A percentile compares a stretch with the other conserved stretches of the same genome.
Evolutionary conservation across 2,888 invertebrate species (phyloP).

Genomic region (Neocrepidodera transversa): DNA sequence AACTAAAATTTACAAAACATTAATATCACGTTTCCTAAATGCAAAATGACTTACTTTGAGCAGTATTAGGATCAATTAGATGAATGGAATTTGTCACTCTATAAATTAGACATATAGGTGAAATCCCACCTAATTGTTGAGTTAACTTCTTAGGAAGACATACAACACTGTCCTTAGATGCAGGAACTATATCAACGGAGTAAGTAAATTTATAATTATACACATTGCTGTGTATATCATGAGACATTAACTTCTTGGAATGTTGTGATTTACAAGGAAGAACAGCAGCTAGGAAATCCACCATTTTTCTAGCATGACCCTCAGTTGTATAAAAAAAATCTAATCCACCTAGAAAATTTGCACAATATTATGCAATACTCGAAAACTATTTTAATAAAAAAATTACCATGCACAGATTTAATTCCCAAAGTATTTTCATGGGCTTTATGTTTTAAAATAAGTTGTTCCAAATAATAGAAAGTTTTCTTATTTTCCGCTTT

Average conservation of each 20-base stretch:
- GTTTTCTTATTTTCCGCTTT: slow-evolving; percentile 94
- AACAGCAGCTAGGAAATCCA: slow-evolving; percentile 88
- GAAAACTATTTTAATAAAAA: not conserved
- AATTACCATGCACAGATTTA: slow-evolving; percentile 58
- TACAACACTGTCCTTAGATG: slow-evolving; percentile 93
- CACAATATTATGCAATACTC: not conserved
- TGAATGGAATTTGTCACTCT: slow-evolving; percentile 90
- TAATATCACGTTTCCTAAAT: not conserved
- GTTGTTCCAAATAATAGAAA: slow-evolving; percentile 95
- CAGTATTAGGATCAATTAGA: slow-evolving; percentile 89
- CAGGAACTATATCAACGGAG: slow-evolving; percentile 93
- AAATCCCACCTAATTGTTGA: slow-evolving; percentile 86
- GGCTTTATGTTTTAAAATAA: slow-evolving; percentile 94
- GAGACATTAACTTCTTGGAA: slow-evolving; percentile 95
- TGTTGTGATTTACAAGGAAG: slow-evolving; percentile 88
- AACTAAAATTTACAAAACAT: slow-evolving; percentile 63
- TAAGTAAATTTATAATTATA: slow-evolving; percentile 97
- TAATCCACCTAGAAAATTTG: slow-evolving; percentile 67
- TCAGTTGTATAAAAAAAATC: slow-evolving; percentile 94
- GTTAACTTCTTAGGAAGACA: slow-evolving; percentile 88
- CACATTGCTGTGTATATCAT: slow-evolving; percentile 95
- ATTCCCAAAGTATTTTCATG: slow-evolving; percentile 91
- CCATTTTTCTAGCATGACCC: slow-evolving; percentile 91
- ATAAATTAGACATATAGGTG: slow-evolving; percentile 85
- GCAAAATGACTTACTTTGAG: slow-evolving; percentile 71